Evolutionary conservation across 2,888 invertebrate genomes (phyloP).

Genomic region (Lepidochitona cinerea): DNA sequence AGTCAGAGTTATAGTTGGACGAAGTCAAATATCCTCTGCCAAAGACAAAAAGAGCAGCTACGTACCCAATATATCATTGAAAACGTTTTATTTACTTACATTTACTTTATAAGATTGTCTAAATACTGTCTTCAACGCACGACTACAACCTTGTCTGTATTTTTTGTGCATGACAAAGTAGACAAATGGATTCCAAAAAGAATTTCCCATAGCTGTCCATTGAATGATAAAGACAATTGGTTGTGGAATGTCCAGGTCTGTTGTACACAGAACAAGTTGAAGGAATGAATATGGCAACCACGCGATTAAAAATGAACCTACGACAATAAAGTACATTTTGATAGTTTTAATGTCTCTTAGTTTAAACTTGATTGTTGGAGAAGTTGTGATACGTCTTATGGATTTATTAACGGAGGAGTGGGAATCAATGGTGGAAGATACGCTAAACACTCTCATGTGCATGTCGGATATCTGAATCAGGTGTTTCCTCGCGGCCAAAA

Average conservation of each 20-base stretch:
- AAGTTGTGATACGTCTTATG: background rate
- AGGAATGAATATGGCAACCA: background rate
- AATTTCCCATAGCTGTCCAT: background rate
- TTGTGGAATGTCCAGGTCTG: background rate
- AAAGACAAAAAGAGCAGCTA: too few relatives aligned
- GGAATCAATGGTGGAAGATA: background rate
- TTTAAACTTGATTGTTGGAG: too few relatives aligned
- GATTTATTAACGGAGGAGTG: background rate
- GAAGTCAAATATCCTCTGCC: too few relatives aligned
- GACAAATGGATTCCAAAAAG: background rate
- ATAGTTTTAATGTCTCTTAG: too few relatives aligned
- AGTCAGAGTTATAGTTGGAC: too few relatives aligned
- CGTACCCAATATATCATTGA: too few relatives aligned
- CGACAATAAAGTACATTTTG: background rate
- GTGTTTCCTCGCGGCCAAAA: background rate
- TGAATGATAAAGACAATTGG: background rate
- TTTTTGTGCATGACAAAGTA: constrained; percentile 1
- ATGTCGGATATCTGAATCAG: background rate
- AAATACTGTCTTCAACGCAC: background rate
- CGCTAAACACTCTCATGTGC: too few relatives aligned
- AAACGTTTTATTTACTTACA: too few relatives aligned
- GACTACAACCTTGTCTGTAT: background rate
- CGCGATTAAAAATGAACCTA: background rate
- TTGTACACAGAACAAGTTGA: background rate
- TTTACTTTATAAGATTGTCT: too few relatives aligned